Evolutionary conservation across 2,888 invertebrate species (phyloP).

Genomic region (Ormyrus rosae): DNA sequence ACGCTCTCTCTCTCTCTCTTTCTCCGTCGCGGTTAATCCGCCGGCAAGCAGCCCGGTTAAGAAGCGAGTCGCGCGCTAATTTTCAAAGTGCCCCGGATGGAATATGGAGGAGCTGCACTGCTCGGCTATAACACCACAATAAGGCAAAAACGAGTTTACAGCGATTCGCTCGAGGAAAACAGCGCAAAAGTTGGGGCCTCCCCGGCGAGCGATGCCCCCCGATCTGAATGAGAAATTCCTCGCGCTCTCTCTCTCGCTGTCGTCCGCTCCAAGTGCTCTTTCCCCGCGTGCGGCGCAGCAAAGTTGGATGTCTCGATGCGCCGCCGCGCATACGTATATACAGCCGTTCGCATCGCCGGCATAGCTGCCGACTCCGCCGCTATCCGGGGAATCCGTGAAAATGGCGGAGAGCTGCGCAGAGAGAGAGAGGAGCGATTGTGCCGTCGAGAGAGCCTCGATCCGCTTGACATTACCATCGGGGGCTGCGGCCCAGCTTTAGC

Average conservation of each 20-base stretch:
- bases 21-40: no score
- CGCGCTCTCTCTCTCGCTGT: conserved; percentile 12
- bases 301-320: conserved; percentile 51
- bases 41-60: conserved; percentile 39
- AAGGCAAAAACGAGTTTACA: no score
- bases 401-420: conserved; percentile 4
- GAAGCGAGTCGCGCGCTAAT: conserved; percentile 68
- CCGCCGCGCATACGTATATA: not conserved
- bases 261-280: conserved; percentile 40
- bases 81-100: conserved; percentile 66
- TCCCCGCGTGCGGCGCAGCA: conserved; percentile 14
- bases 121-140: not conserved
- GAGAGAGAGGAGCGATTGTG: not conserved
- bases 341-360: not conserved
- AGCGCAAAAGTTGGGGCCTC: not conserved
- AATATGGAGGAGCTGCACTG: conserved; percentile 60
- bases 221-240: conserved; percentile 53
- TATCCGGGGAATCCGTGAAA: conserved; percentile 50
- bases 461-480: not conserved
- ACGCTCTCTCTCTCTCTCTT: no score
- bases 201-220: no score
- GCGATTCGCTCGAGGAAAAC: not conserved
- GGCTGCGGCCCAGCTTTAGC: no score
- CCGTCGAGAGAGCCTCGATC: not conserved
- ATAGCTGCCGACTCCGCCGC: conserved; percentile 8